phyloP scores from a whole-genome alignment of 2,113 vertebrate species.

The Cottus gobio region DNA sequence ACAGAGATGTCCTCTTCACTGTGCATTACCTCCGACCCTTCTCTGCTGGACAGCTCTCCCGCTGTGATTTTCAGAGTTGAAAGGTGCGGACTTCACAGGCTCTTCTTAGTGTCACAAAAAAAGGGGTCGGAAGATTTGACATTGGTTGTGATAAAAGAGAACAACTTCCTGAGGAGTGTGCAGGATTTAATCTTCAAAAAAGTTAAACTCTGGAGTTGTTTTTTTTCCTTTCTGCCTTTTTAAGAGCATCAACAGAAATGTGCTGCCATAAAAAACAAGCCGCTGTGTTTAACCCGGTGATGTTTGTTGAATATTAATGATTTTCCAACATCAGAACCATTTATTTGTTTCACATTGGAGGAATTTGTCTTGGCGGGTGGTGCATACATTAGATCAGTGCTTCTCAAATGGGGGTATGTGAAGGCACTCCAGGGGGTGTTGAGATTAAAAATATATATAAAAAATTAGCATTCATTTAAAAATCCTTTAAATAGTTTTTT shows the following conservation, averaged over 20 bases:
- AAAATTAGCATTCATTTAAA: too few relatives aligned
- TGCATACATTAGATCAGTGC: too few relatives aligned
- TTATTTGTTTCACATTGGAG: too few relatives aligned
- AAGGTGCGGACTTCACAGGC: conserved; percentile 55
- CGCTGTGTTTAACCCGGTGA: background rate
- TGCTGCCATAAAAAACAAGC: background rate
- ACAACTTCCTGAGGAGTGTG: conserved; percentile 8
- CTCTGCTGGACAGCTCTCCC: conserved; percentile 42
- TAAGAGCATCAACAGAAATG: background rate
- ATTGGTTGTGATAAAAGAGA: conserved; percentile 52
- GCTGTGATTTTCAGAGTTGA: conserved; percentile 60
- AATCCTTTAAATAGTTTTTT: too few relatives aligned
- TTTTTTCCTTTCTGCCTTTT: conserved; percentile 19
- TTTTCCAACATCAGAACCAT: background rate
- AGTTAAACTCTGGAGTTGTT: background rate
- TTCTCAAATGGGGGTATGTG: too few relatives aligned
- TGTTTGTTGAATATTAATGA: background rate
- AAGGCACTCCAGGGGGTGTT: too few relatives aligned
- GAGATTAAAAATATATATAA: too few relatives aligned
- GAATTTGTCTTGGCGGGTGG: too few relatives aligned
- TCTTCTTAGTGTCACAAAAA: conserved; percentile 35
- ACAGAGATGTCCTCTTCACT: conserved; percentile 50
- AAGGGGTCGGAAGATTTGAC: conserved; percentile 46
- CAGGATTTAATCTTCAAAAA: conserved; percentile 28
- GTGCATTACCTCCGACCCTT: conserved; percentile 51